Evolutionary conservation across 2,113 vertebrate species (phyloP).

Genomic region (Stegostoma tigrinum): DNA sequence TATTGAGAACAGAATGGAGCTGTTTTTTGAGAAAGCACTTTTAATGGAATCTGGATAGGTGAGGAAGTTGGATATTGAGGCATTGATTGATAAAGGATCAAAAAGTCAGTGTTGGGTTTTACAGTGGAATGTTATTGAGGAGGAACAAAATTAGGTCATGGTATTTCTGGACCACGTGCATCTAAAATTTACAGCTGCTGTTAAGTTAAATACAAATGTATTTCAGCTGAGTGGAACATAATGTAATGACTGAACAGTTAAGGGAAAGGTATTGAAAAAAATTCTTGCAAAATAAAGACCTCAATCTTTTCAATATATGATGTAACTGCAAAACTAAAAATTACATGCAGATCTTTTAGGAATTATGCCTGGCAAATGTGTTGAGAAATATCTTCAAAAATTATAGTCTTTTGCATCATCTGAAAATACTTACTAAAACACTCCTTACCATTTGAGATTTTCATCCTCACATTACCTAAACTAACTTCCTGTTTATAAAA

Average conservation of each 20-base stretch:
- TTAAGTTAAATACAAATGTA: not conserved
- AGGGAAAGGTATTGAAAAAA: not conserved
- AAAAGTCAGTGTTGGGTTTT: not conserved
- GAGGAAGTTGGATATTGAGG: not conserved
- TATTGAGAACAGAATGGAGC: not conserved
- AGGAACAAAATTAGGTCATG: not conserved
- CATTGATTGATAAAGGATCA: not conserved
- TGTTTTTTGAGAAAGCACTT: not conserved
- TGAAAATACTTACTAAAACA: not conserved
- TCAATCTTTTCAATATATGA: not conserved
- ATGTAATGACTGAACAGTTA: not conserved
- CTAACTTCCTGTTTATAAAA: not conserved
- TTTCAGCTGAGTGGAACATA: not conserved
- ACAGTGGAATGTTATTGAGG: not conserved
- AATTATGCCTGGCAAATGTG: constrained; percentile 26
- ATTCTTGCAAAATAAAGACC: not conserved
- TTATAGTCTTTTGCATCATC: not conserved
- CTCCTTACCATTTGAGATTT: not conserved
- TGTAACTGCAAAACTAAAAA: not conserved
- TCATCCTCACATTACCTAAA: not conserved
- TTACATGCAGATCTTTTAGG: not conserved
- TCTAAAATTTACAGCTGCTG: not conserved
- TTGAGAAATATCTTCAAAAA: constrained; percentile 14
- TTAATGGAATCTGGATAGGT: not conserved
- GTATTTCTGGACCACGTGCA: not conserved